These are phyloP conservation scores for Xiphorhynchus erythropygius DNA, from an alignment of 2,797 vertebrate genomes.

Conservation along the genomic window DNA sequence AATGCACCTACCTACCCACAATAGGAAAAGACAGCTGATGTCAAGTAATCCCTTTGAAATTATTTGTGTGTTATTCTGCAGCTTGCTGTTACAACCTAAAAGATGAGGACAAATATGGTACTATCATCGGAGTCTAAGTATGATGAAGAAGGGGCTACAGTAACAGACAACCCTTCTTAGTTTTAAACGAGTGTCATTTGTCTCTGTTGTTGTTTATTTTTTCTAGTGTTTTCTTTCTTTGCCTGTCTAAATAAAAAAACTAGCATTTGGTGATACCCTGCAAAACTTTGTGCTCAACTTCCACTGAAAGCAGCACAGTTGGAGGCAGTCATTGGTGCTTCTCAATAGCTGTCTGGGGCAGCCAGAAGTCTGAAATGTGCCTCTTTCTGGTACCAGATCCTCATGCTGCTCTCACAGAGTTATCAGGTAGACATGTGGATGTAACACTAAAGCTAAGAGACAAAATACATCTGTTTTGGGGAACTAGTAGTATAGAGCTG, in stretches of 20 bases:
- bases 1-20: rapidly evolving
- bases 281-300: neutral
- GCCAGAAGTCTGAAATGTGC: neutral
- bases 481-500: neutral
- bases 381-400: neutral
- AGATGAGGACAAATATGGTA: neutral
- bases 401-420: neutral
- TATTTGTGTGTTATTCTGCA: neutral
- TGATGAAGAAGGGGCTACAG: neutral
- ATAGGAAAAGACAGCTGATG: neutral
- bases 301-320: neutral
- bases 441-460: neutral
- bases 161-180: neutral
- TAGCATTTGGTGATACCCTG: neutral
- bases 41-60: neutral
- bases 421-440: rapidly evolving
- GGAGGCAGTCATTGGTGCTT: neutral
- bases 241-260: neutral
- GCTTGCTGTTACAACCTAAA: neutral
- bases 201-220: neutral
- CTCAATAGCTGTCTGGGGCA: neutral
- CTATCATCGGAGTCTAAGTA: neutral
- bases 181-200: neutral
- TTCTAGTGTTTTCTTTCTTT: neutral
- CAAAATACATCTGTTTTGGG: neutral